Percentiles rank a stretch among this genome's conserved stretches.
phyloP scores from a whole-genome alignment of 2,797 vertebrate genomes.

The Synaphobranchus kaupii region DNA sequence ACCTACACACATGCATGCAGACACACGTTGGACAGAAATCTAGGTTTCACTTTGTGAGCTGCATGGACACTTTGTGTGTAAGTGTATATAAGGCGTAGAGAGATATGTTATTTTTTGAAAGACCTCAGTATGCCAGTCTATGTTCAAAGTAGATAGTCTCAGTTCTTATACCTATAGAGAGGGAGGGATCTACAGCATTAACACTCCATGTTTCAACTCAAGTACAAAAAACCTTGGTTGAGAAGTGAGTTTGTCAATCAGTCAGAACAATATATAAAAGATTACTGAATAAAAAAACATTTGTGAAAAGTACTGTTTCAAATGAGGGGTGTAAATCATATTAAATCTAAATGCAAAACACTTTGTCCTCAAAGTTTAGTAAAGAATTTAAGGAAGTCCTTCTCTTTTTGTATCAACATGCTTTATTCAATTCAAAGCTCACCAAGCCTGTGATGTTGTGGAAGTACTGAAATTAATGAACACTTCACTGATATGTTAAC shows the following conservation, averaged over 20 bases:
- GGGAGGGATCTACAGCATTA: neutral
- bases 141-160: constrained; percentile 8
- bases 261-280: neutral
- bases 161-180: neutral
- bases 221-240: constrained; percentile 6
- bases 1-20: neutral
- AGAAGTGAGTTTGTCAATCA: constrained; percentile 6
- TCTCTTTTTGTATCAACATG: neutral
- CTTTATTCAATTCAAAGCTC: neutral
- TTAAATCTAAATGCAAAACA: neutral
- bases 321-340: constrained; percentile 31
- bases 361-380: neutral
- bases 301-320: constrained; percentile 21
- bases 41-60: constrained; percentile 59
- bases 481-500: neutral
- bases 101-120: constrained; percentile 7
- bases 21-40: constrained; percentile 40
- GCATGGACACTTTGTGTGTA: constrained; percentile 70
- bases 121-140: constrained; percentile 1
- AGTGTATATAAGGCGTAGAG: constrained; percentile 46
- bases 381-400: neutral
- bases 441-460: neutral
- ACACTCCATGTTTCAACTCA: constrained; percentile 29
- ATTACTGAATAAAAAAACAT: constrained; percentile 2
- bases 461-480: neutral